Evolutionary conservation across 2,113 vertebrate genomes (phyloP).

Genomic region (Nycticebus coucang): DNA sequence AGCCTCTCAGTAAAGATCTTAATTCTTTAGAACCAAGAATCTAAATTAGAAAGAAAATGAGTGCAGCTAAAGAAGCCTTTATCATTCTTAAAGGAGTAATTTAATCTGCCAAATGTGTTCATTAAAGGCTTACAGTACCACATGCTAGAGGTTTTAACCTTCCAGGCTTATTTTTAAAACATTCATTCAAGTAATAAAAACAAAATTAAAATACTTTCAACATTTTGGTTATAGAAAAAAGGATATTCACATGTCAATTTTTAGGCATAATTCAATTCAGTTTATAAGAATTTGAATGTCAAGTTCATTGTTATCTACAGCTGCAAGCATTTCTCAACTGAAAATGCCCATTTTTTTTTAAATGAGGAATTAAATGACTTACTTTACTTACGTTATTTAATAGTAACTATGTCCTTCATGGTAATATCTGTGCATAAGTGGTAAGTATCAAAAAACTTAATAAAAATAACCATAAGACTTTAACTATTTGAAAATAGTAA

Average conservation of each 20-base stretch:
- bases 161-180: slow-evolving; percentile 51
- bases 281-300: neutral
- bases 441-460: neutral
- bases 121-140: slow-evolving; percentile 3
- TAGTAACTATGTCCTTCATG: neutral
- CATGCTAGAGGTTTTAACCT: slow-evolving; percentile 39
- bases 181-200: slow-evolving; percentile 45
- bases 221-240: neutral
- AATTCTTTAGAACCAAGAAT: slow-evolving; percentile 43
- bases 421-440: neutral
- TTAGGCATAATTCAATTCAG: slow-evolving; percentile 25
- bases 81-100: slow-evolving; percentile 56
- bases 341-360: neutral
- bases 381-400: neutral
- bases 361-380: neutral
- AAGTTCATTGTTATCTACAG: neutral
- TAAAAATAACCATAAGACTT: neutral
- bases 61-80: neutral
- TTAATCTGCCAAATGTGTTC: slow-evolving; percentile 60
- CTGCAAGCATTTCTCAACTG: neutral
- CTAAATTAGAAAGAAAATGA: slow-evolving; percentile 70
- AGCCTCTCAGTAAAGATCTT: neutral
- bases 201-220: slow-evolving; percentile 25
- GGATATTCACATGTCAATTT: neutral
- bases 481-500: neutral